Percentiles rank a stretch among this genome's conserved stretches.
These are phyloP conservation scores for Syngnathus rostellatus DNA, from an alignment of 2,797 vertebrate species.

Conservation along the genomic window DNA sequence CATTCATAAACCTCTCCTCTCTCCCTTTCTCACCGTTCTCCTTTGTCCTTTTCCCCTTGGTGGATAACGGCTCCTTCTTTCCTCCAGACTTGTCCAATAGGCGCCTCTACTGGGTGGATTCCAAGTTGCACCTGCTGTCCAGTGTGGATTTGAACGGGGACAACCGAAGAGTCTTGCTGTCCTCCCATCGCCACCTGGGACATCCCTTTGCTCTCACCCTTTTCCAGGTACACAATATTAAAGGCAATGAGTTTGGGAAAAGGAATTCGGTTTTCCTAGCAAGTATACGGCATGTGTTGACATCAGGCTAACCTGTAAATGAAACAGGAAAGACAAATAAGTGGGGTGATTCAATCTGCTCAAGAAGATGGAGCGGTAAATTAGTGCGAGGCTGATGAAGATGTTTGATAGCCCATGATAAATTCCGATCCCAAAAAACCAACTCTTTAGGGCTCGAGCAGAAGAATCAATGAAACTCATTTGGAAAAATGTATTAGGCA, in stretches of 20 bases:
- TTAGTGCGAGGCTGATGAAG: slow-evolving; percentile 10
- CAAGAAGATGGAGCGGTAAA: background rate
- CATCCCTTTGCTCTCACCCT: slow-evolving; percentile 93
- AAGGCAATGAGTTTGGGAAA: background rate
- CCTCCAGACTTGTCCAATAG: slow-evolving; percentile 85
- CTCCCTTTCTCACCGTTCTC: slow-evolving; percentile 16
- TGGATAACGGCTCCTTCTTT: slow-evolving; percentile 6
- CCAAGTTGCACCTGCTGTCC: slow-evolving; percentile 92
- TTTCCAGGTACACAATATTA: slow-evolving; percentile 78
- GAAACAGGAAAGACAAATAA: background rate
- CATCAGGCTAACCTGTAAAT: background rate
- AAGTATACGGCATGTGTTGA: background rate
- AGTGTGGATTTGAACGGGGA: slow-evolving; percentile 89
- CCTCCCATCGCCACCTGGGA: slow-evolving; percentile 81
- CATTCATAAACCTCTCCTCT: slow-evolving; percentile 50
- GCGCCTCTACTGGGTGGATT: slow-evolving; percentile 98
- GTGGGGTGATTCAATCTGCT: background rate
- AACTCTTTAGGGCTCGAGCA: slow-evolving; percentile 15
- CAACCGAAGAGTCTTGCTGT: slow-evolving; percentile 88
- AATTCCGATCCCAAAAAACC: slow-evolving; percentile 13
- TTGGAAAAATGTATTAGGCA: slow-evolving; percentile 33
- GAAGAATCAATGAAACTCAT: slow-evolving; percentile 42
- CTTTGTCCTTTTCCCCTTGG: background rate
- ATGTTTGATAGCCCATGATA: slow-evolving; percentile 11
- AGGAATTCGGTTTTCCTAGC: background rate